Conservation (phyloP, 2,797 vertebrate species). For the Catamblyrhynchus diadema region DNA sequence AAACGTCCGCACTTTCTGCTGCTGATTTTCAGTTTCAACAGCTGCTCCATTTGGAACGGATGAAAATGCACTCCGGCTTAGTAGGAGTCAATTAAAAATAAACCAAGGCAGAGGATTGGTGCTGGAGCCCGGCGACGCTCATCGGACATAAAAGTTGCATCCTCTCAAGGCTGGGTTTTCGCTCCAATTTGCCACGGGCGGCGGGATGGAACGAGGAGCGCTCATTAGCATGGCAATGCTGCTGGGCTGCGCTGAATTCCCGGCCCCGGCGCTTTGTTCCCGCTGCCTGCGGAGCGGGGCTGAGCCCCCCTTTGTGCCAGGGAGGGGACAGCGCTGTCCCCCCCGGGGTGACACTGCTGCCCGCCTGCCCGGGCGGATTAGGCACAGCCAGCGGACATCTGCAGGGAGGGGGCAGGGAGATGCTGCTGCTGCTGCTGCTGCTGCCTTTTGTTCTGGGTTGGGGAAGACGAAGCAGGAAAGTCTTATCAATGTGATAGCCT, state of each 20-base stretch:
- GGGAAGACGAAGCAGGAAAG: too few species aligned
- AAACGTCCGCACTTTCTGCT: constrained; percentile 16
- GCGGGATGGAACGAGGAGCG: not conserved
- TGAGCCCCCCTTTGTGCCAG: not conserved
- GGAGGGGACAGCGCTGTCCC: not conserved
- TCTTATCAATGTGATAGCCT: too few species aligned
- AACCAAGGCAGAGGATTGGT: not conserved
- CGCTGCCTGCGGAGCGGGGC: not conserved
- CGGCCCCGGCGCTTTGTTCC: constrained; percentile 13
- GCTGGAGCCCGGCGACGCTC: not conserved
- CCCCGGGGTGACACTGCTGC: not conserved
- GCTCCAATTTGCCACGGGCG: constrained; percentile 36
- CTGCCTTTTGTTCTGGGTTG: not conserved
- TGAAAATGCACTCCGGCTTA: constrained; percentile 8
- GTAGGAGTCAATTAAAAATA: constrained; percentile 42
- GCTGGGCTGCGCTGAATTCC: not conserved
- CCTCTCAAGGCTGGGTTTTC: constrained; percentile 14
- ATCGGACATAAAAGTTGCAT: not conserved
- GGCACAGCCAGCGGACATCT: not conserved
- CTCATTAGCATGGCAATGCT: constrained; percentile 48
- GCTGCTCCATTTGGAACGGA: constrained; percentile 35
- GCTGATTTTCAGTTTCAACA: constrained; percentile 56
- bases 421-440: not conserved
- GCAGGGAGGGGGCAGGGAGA: not conserved
- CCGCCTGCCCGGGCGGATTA: not conserved